Evolutionary conservation across 1,140 invertebrate genomes (phyloP).

Genomic region (Drosophila nikananu): DNA sequence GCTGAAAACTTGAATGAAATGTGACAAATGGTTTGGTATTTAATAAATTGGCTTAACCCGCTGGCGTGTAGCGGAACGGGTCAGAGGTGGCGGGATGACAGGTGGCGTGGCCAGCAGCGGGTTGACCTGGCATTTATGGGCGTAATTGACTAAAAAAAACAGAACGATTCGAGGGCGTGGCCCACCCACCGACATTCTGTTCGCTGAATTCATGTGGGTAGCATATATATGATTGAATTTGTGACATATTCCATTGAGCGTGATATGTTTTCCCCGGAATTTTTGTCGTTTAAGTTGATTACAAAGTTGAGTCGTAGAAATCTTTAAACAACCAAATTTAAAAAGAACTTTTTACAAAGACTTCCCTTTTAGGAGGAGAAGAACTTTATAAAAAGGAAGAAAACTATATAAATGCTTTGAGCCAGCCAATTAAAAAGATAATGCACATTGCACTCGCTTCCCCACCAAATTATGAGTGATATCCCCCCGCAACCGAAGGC

Average conservation of each 20-base stretch:
- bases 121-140: slow-evolving; percentile 57
- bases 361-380: too few relatives aligned
- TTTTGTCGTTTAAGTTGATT: neutral
- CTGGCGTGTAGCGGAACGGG: slow-evolving; percentile 41
- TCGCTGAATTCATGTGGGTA: neutral
- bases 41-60: slow-evolving; percentile 81
- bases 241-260: neutral
- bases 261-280: neutral
- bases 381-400: neutral
- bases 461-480: slow-evolving; percentile 30
- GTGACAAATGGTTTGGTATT: slow-evolving; percentile 82
- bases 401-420: neutral
- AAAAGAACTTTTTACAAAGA: neutral
- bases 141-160: slow-evolving; percentile 71
- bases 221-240: neutral
- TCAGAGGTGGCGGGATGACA: slow-evolving; percentile 11
- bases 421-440: neutral
- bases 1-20: slow-evolving; percentile 77
- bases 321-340: neutral
- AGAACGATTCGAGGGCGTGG: slow-evolving; percentile 42
- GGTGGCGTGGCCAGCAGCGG: slow-evolving; percentile 11
- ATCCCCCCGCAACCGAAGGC: neutral
- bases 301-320: neutral
- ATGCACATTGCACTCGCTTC: neutral
- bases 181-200: slow-evolving; percentile 3